phyloP scores from a whole-genome alignment of 2,888 invertebrate species.

The Caenorhabditis parvicauda region DNA sequence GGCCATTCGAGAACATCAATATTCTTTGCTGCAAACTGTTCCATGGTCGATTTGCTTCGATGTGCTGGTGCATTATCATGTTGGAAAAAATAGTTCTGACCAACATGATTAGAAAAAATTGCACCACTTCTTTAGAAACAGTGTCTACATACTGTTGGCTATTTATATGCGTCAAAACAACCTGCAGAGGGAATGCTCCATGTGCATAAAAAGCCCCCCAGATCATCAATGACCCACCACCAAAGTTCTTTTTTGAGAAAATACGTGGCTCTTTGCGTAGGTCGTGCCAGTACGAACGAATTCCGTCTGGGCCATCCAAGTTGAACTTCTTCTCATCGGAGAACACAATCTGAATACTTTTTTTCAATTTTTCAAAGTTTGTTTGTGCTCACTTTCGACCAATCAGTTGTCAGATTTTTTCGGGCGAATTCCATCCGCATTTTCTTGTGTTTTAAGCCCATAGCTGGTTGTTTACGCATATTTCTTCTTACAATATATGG shows the following conservation, averaged over 20 bases:
- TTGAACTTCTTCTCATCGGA: conserved; percentile 16
- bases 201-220: conserved; percentile 10
- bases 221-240: conserved; percentile 6
- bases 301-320: conserved; percentile 14
- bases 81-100: too few species aligned
- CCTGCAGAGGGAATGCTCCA: too few species aligned
- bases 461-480: background rate
- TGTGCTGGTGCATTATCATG: too few species aligned
- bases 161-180: too few species aligned
- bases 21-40: too few species aligned
- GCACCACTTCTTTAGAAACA: too few species aligned
- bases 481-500: conserved; percentile 3
- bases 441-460: conserved; percentile 1
- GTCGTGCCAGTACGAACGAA: conserved; percentile 5
- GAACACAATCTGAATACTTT: conserved; percentile 6
- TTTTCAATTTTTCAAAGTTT: background rate
- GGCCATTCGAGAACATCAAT: too few species aligned
- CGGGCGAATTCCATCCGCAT: background rate
- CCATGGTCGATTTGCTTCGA: too few species aligned
- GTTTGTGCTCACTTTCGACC: conserved; percentile 1
- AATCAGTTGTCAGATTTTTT: background rate
- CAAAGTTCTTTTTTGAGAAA: conserved; percentile 8
- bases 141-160: too few species aligned
- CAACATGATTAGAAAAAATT: too few species aligned
- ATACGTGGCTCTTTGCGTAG: conserved; percentile 3